Conservation (phyloP, 1,140 invertebrate genomes). For the Diplogasteroides magnus region DNA sequence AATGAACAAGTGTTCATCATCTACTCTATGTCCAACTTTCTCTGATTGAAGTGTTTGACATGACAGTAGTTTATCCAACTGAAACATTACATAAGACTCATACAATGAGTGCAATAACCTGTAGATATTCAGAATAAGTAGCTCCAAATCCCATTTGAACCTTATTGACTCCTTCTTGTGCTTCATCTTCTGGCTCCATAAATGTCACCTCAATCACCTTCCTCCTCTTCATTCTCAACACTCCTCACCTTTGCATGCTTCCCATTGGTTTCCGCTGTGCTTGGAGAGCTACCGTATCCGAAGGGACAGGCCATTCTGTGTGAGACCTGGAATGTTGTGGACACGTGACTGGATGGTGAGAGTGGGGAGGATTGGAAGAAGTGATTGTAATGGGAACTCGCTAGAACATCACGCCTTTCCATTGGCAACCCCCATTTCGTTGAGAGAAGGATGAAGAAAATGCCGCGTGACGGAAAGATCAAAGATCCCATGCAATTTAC, state of each 20-base stretch:
- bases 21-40: constrained; percentile 68
- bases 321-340: too few species aligned
- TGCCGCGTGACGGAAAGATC: too few species aligned
- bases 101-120: constrained; percentile 27
- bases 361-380: too few species aligned
- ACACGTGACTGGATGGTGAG: too few species aligned
- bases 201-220: constrained; percentile 8
- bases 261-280: too few species aligned
- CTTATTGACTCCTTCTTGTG: constrained; percentile 44
- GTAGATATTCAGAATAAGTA: constrained; percentile 47
- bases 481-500: too few species aligned
- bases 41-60: constrained; percentile 78
- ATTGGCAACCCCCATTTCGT: too few species aligned
- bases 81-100: constrained; percentile 30
- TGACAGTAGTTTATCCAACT: constrained; percentile 78
- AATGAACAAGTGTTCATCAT: constrained; percentile 76
- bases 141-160: constrained; percentile 35
- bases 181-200: constrained; percentile 19
- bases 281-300: not conserved
- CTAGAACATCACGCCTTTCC: too few species aligned
- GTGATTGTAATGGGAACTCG: too few species aligned
- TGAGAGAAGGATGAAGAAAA: too few species aligned
- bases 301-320: not conserved
- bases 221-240: not conserved
- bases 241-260: not conserved